A percentile compares a stretch with the other conserved stretches of the same genome.
Conservation (phyloP, 2,113 vertebrate genomes). For the Salvelinus namaycush region DNA sequence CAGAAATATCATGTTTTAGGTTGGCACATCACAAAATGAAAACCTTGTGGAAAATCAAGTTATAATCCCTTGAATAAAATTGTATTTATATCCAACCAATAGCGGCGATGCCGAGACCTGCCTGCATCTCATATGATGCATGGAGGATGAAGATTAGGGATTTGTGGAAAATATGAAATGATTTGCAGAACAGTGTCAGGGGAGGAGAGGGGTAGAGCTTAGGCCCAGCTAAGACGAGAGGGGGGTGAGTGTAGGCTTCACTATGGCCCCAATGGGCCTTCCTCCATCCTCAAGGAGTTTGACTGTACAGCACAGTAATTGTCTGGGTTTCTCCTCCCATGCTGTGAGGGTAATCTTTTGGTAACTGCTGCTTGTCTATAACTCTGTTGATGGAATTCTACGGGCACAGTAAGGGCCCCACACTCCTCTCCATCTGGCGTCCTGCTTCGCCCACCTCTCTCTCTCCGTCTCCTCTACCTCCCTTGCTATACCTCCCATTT, state of each 20-base stretch:
- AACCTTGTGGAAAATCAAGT: conserved; percentile 29
- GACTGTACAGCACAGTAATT: no score
- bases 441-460: not conserved
- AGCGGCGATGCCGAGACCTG: not conserved
- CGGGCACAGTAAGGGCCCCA: conserved; percentile 3
- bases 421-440: no score
- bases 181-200: conserved; percentile 31
- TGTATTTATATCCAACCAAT: conserved; percentile 32
- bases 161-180: conserved; percentile 25
- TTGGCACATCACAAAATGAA: conserved; percentile 30
- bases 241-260: conserved; percentile 9
- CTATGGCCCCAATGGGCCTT: no score
- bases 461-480: not conserved
- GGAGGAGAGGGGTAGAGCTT: conserved; percentile 16
- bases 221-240: not conserved
- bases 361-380: not conserved
- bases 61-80: conserved; percentile 39
- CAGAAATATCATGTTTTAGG: conserved; percentile 22
- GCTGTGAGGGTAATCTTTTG: not conserved
- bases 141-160: conserved; percentile 33
- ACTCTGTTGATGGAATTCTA: conserved; percentile 5
- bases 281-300: no score
- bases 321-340: conserved; percentile 1
- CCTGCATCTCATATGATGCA: conserved; percentile 11
- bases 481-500: not conserved